Evolutionary conservation across 2,888 invertebrate genomes (phyloP).

Genomic region (Sthenelais limicola): DNA sequence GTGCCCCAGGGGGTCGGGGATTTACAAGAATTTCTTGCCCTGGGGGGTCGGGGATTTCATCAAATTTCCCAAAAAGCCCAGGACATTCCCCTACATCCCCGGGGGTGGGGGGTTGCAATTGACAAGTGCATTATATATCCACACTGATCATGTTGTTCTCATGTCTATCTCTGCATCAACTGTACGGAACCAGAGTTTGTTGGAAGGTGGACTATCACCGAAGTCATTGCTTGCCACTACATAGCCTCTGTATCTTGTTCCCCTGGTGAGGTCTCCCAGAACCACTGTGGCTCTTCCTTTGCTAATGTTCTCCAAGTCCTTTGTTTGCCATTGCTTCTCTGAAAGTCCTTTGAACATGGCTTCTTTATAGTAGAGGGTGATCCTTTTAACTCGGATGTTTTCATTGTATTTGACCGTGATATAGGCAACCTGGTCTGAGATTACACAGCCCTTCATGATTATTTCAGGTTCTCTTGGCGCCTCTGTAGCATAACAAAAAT

Average conservation of each 20-base stretch:
- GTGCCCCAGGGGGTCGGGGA: no score
- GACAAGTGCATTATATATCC: no score
- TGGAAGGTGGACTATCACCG: conserved; percentile 48
- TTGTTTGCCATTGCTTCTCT: conserved; percentile 47
- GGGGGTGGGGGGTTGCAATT: no score
- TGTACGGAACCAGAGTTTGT: conserved; percentile 49
- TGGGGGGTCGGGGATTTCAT: no score
- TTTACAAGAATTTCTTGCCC: no score
- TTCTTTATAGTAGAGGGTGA: conserved; percentile 45
- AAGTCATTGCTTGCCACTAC: conserved; percentile 43
- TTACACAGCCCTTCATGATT: conserved; percentile 37
- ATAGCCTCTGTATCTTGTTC: conserved; percentile 48
- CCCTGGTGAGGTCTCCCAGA: conserved; percentile 39
- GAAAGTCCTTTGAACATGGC: conserved; percentile 49
- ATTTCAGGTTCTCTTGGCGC: conserved; percentile 44
- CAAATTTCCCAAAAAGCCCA: no score
- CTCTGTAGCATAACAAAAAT: conserved; percentile 47
- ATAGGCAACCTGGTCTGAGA: conserved; percentile 45
- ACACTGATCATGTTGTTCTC: conserved; percentile 39
- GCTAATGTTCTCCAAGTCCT: conserved; percentile 25
- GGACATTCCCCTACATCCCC: no score
- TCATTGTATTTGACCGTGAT: conserved; percentile 48
- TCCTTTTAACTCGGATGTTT: conserved; percentile 42
- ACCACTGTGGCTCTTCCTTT: conserved; percentile 38
- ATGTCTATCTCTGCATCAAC: conserved; percentile 47